Evolutionary conservation across 2,113 vertebrate species (phyloP).

Genomic region (Melanostigma gelatinosum): DNA sequence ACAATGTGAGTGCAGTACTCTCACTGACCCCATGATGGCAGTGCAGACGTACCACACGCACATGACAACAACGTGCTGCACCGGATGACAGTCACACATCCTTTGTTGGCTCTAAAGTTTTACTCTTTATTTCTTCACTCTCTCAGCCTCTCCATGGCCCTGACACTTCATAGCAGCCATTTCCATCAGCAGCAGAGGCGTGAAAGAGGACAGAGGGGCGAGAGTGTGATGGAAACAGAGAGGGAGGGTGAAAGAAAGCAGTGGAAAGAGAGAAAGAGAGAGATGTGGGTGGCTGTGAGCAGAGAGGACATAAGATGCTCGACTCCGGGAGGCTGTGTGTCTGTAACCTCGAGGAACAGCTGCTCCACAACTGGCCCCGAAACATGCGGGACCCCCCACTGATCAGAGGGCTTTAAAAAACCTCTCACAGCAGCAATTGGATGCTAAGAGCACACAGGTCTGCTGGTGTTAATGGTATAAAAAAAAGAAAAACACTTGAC

Average conservation of each 20-base stretch:
- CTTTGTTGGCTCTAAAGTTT: neutral
- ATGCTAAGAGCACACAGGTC: constrained; percentile 32
- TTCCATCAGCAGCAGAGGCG: constrained; percentile 18
- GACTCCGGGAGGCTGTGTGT: constrained; percentile 39
- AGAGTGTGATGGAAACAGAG: constrained; percentile 36
- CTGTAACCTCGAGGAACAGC: constrained; percentile 19
- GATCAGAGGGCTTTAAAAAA: constrained; percentile 17
- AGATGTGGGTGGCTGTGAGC: constrained; percentile 43
- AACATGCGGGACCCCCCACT: constrained; percentile 7
- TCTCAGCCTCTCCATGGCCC: constrained; percentile 9
- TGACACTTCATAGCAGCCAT: constrained; percentile 14
- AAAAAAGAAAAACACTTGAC: neutral
- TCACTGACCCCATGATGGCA: constrained; percentile 49
- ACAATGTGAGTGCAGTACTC: neutral
- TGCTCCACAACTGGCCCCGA: constrained; percentile 37
- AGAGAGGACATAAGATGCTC: constrained; percentile 39
- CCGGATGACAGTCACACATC: constrained; percentile 1
- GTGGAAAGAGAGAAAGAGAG: neutral
- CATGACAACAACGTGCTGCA: constrained; percentile 3
- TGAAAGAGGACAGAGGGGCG: constrained; percentile 13
- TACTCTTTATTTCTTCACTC: neutral
- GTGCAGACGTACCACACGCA: neutral
- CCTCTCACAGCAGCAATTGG: neutral
- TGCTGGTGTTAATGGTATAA: neutral
- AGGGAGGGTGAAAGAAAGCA: neutral